Evolutionary conservation across 1,140 invertebrate genomes (phyloP).

Genomic region (Brachionus plicatilis): DNA sequence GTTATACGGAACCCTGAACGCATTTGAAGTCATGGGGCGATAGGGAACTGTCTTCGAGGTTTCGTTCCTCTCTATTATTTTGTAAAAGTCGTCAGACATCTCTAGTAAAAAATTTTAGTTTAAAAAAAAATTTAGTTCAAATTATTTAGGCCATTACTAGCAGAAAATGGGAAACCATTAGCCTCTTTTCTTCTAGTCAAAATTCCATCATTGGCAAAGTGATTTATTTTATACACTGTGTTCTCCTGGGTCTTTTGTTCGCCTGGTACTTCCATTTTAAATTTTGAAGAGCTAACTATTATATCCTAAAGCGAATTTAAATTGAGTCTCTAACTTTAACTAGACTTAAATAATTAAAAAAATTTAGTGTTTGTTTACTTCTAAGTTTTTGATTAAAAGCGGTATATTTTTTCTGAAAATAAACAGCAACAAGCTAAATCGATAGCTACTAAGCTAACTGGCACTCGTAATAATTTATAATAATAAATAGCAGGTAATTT

Average conservation of each 20-base stretch:
- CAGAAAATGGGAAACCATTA: neutral
- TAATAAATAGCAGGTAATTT: neutral
- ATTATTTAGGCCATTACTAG: neutral
- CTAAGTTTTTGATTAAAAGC: neutral
- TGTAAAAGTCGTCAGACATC: neutral
- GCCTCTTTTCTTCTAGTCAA: neutral
- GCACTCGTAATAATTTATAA: constrained; percentile 19
- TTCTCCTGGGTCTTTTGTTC: neutral
- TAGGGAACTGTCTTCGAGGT: neutral
- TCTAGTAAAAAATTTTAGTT: neutral
- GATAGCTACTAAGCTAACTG: neutral
- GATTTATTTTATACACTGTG: neutral
- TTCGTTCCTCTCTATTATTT: neutral
- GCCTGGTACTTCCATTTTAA: neutral
- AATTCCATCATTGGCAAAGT: neutral
- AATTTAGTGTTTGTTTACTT: constrained; percentile 3
- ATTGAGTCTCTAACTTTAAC: neutral
- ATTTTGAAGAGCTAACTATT: neutral
- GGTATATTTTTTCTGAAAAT: neutral
- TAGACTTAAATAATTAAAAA: neutral
- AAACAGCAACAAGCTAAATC: constrained; percentile 11
- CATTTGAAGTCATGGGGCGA: constrained; percentile 50
- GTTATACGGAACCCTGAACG: constrained; percentile 44
- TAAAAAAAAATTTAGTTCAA: no score
- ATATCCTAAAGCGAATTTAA: neutral